Percentiles rank a stretch among this genome's conserved stretches.
Conservation (phyloP, 1,140 invertebrate genomes). For the Cepaea nemoralis region DNA sequence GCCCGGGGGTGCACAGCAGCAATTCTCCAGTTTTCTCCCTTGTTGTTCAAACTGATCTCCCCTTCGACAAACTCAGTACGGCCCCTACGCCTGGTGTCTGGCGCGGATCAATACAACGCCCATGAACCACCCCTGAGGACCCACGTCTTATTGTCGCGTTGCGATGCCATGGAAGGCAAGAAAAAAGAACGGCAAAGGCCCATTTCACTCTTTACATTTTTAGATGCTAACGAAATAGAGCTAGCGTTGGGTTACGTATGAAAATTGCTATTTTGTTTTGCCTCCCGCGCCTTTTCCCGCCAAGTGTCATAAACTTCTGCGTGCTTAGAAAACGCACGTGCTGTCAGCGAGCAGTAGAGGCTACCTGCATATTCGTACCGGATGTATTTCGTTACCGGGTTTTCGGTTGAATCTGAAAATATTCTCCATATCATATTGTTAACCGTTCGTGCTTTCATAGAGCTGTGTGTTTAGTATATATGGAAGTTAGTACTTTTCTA, state of each 20-base stretch:
- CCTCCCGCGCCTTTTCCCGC: not conserved
- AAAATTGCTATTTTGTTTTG: not conserved
- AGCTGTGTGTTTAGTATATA: too few relatives aligned
- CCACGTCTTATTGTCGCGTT: not conserved
- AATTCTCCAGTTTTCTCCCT: not conserved
- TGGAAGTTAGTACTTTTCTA: too few relatives aligned
- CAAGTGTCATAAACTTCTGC: not conserved
- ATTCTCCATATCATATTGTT: too few relatives aligned
- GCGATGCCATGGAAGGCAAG: not conserved
- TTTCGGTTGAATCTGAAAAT: too few relatives aligned
- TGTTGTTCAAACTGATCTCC: not conserved
- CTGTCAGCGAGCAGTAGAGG: too few relatives aligned
- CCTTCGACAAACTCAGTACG: not conserved
- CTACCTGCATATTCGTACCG: too few relatives aligned
- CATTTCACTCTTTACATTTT: not conserved
- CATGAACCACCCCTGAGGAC: not conserved
- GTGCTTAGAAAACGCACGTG: not conserved
- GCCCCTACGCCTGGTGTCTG: not conserved
- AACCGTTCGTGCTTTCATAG: too few relatives aligned
- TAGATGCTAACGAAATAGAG: not conserved
- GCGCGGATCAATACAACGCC: not conserved
- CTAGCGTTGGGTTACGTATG: not conserved
- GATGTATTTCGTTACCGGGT: too few relatives aligned
- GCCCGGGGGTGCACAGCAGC: too few relatives aligned
- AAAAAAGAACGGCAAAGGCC: not conserved